Conservation (phyloP, 2,888 invertebrate genomes). For the Drosophila mimica region DNA sequence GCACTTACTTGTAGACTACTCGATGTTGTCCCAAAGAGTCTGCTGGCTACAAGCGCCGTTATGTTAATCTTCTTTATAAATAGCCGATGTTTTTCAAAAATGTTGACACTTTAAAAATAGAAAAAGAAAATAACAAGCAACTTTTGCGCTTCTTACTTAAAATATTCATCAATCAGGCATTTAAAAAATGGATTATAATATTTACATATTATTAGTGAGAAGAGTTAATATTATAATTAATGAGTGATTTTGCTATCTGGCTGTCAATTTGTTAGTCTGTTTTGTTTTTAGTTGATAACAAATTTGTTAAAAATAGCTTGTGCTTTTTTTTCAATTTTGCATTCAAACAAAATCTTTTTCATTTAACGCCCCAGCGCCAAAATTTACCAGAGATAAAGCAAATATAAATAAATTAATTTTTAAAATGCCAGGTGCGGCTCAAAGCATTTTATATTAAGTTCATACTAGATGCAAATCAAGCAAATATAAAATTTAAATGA, state of each 20-base stretch:
- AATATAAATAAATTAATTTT: slow-evolving; percentile 27
- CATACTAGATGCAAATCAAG: slow-evolving; percentile 38
- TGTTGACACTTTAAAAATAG: slow-evolving; percentile 14
- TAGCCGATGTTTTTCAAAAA: slow-evolving; percentile 34
- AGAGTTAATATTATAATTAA: slow-evolving; percentile 10
- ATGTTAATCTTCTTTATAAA: slow-evolving; percentile 49
- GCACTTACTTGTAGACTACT: slow-evolving; percentile 3
- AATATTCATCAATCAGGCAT: slow-evolving; percentile 26
- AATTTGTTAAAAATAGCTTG: slow-evolving; percentile 11
- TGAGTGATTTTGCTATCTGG: slow-evolving; percentile 23
- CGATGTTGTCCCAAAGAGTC: slow-evolving; percentile 5
- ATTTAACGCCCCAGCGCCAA: slow-evolving; percentile 18
- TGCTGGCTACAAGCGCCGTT: slow-evolving; percentile 6
- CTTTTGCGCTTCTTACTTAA: not conserved
- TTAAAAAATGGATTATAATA: slow-evolving; percentile 7
- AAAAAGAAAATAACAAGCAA: not conserved
- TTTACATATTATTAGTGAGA: slow-evolving; percentile 40
- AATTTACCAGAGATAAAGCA: slow-evolving; percentile 9
- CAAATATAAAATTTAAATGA: slow-evolving; percentile 40
- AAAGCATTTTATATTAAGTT: slow-evolving; percentile 24
- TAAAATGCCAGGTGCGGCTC: slow-evolving; percentile 7
- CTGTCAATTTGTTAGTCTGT: slow-evolving; percentile 2
- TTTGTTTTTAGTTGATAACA: slow-evolving; percentile 31
- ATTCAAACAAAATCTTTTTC: slow-evolving; percentile 16
- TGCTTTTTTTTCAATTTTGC: slow-evolving; percentile 9